Percentiles rank a stretch among this genome's conserved stretches.
These are phyloP conservation scores for Meleagris gallopavo DNA, from an alignment of 2,113 vertebrate genomes.

Conservation along the genomic window DNA sequence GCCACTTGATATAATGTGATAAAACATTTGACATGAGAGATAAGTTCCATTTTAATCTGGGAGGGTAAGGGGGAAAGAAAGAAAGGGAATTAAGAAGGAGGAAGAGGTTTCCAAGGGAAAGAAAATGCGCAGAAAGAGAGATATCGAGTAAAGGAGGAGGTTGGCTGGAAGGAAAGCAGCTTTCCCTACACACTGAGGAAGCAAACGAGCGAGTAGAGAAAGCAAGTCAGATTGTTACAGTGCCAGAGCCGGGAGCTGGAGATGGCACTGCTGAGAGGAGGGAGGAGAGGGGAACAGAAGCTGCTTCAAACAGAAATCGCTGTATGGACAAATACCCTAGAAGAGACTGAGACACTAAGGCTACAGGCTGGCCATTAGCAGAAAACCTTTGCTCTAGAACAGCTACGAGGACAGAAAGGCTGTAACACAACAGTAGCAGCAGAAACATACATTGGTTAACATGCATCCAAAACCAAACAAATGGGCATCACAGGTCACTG, in stretches of 20 bases:
- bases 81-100: slow-evolving; percentile 74
- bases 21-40: slow-evolving; percentile 99
- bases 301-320: slow-evolving; percentile 74
- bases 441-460: slow-evolving; percentile 76
- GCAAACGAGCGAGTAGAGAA: slow-evolving; percentile 76
- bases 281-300: slow-evolving; percentile 75
- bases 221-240: slow-evolving; percentile 68
- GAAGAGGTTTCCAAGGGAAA: slow-evolving; percentile 69
- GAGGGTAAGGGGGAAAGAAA: slow-evolving; percentile 78
- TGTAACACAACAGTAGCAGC: slow-evolving; percentile 61
- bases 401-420: slow-evolving; percentile 63
- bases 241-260: slow-evolving; percentile 69
- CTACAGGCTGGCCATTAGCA: slow-evolving; percentile 67
- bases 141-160: slow-evolving; percentile 40
- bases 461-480: slow-evolving; percentile 74
- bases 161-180: slow-evolving; percentile 57
- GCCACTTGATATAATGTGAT: slow-evolving; percentile 99
- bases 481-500: slow-evolving; percentile 41
- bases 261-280: slow-evolving; percentile 75
- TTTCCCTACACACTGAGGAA: slow-evolving; percentile 78
- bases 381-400: slow-evolving; percentile 64
- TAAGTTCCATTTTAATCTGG: slow-evolving; percentile 98
- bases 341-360: slow-evolving; percentile 75
- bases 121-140: slow-evolving; percentile 58
- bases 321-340: slow-evolving; percentile 74